Base-by-base conservation (phyloP, 1,140 invertebrate species). In the Tetragnatha versicolor region DNA sequence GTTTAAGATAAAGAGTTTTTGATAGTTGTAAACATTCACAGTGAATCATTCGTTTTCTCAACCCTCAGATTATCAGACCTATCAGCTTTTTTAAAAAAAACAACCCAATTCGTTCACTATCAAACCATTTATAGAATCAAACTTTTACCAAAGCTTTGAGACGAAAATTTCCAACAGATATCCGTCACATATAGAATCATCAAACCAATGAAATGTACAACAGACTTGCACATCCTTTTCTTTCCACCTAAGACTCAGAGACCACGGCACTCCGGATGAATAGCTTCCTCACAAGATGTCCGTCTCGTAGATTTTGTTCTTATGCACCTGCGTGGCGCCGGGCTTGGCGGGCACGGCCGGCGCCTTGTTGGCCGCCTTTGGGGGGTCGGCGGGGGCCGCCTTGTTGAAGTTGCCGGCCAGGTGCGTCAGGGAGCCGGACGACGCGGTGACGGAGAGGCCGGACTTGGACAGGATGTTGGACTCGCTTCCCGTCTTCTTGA, bases 401-500 rank as follows among this genome's bases (percentile, higher is more conserved):
- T 4, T 82, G 93, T 83, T 70, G 35, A 73, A 73, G 33, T 60
- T 84, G n/a, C 85, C 85, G 9, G 88, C 88, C 22, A 91, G 83
- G 82, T 90, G 90, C 2, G 89, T 90, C 3, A 91, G 84, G 0
- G 90, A 91, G 3, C 90, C 91, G 2, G 90, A 90, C 55, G 87
- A 88, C 14, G 88, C 86, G 10, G 87, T 88, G 0, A 90, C 86
- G 29, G 70, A 29, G 25, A 84, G 79, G 73, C 82, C 90, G 5
- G 94, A 92, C 83, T 94, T 95, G n/a, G 91, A 90, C 31, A 94
- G 85, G 2, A 96, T 86, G 84, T 95, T 95, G 22, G 92, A 93
- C 84, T 95, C 94, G 82, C 92, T 94, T 22, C 93, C 93, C 0
- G 93, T 94, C 84, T 94, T 94, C 85, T 95, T 95, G 4, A 95